phyloP scores from a whole-genome alignment of 2,888 invertebrate species.

The Nemapogon koenigi region DNA sequence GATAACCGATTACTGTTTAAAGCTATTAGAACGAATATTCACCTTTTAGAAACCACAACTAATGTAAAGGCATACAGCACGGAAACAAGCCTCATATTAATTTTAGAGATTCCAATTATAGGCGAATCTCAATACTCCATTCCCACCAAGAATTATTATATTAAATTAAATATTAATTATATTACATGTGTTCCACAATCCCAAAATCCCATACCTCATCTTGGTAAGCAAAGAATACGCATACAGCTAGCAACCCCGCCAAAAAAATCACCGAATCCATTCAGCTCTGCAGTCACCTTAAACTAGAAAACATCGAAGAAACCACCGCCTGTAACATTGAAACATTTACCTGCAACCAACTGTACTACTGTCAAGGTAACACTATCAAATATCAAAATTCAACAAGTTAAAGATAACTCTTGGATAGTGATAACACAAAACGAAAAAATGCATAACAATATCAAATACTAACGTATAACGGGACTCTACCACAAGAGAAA shows the following conservation, averaged over 20 bases:
- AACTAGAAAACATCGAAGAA: slow-evolving; percentile 1
- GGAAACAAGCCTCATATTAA: background rate
- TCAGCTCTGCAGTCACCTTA: background rate
- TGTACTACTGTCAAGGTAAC: background rate
- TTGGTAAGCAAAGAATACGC: background rate
- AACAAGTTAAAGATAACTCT: slow-evolving; percentile 5
- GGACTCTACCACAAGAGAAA: background rate
- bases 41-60: background rate
- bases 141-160: background rate
- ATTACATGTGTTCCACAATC: slow-evolving; percentile 1
- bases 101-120: slow-evolving; percentile 5
- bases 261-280: background rate
- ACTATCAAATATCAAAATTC: background rate
- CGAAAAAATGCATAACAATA: background rate
- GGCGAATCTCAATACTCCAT: background rate
- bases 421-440: background rate
- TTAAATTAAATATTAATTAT: too few relatives aligned
- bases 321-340: background rate
- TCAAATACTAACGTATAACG: background rate
- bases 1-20: background rate
- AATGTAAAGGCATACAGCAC: slow-evolving; percentile 5
- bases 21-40: slow-evolving; percentile 1
- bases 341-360: background rate
- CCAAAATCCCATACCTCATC: slow-evolving; percentile 5
- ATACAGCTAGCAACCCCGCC: background rate